These are phyloP conservation scores for Tragelaphus scriptus DNA, from an alignment of 2,113 vertebrate species.

Conservation along the genomic window DNA sequence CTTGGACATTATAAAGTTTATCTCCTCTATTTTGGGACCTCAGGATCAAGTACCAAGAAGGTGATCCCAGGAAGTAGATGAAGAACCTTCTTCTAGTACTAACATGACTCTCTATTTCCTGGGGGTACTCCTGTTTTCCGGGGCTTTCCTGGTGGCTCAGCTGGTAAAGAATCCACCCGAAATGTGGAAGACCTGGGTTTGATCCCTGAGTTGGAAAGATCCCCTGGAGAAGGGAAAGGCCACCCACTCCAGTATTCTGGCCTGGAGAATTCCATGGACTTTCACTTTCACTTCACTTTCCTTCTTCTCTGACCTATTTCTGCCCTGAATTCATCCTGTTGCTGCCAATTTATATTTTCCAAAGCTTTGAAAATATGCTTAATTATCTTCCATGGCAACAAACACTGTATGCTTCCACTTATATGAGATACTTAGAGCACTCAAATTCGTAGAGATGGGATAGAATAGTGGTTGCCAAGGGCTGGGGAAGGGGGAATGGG, in stretches of 20 bases:
- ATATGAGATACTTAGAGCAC: background rate
- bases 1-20: background rate
- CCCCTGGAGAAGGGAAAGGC: background rate
- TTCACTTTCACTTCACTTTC: background rate
- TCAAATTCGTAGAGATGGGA: background rate
- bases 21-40: background rate
- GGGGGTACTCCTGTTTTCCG: background rate
- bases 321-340: background rate
- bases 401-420: background rate
- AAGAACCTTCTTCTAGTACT: background rate
- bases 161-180: background rate
- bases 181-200: background rate
- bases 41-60: background rate
- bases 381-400: background rate
- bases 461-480: background rate
- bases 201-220: background rate
- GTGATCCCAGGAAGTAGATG: background rate
- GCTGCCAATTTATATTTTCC: background rate
- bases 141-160: background rate
- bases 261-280: background rate
- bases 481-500: background rate
- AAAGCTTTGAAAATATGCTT: background rate
- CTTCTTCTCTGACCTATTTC: background rate
- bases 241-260: background rate
- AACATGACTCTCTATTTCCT: background rate